These are phyloP conservation scores for Neostethus bicornis DNA, from an alignment of 2,797 vertebrate species.

Conservation along the genomic window DNA sequence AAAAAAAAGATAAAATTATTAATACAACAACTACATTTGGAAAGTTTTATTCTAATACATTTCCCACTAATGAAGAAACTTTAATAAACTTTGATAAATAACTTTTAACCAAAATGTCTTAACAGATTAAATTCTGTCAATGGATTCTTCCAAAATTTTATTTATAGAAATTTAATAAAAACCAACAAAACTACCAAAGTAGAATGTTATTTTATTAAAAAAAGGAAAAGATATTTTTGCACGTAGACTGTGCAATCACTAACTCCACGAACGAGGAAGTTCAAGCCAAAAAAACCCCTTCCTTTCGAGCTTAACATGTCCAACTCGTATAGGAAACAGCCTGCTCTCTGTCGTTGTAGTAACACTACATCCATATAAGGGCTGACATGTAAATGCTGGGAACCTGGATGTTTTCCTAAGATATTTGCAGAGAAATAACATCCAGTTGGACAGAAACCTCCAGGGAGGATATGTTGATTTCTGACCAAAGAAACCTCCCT, in stretches of 20 bases:
- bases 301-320: not conserved
- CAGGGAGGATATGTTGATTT: slow-evolving; percentile 58
- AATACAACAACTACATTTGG: too few species aligned
- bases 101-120: too few species aligned
- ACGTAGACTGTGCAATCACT: too few species aligned
- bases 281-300: not conserved
- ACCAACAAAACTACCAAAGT: too few species aligned
- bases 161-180: too few species aligned
- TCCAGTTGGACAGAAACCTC: slow-evolving; percentile 32
- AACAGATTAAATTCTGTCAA: too few species aligned
- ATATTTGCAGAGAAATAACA: slow-evolving; percentile 24
- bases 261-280: not conserved
- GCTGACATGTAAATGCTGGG: not conserved
- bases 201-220: too few species aligned
- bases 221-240: not conserved
- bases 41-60: too few species aligned
- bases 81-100: too few species aligned
- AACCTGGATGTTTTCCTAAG: slow-evolving; percentile 14
- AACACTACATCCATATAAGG: not conserved
- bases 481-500: slow-evolving; percentile 31
- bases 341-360: not conserved
- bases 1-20: too few species aligned
- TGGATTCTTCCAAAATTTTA: too few species aligned
- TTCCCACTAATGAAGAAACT: too few species aligned
- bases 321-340: not conserved